phyloP scores from a whole-genome alignment of 2,113 vertebrate genomes.

The Xiphophorus maculatus region DNA sequence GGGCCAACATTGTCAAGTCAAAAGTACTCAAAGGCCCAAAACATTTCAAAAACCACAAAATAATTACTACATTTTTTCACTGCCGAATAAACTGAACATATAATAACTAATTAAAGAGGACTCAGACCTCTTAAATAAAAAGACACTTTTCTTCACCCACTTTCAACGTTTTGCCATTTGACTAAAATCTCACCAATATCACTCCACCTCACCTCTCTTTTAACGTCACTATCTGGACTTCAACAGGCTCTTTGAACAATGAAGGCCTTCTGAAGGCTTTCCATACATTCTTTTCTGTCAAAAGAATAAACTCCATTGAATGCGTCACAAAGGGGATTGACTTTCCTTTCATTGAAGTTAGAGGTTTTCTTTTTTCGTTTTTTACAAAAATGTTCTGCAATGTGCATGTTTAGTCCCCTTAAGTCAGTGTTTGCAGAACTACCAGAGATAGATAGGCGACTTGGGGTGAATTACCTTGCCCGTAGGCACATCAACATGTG shows the following conservation, averaged over 20 bases:
- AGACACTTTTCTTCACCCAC: constrained; percentile 19
- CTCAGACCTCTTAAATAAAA: constrained; percentile 24
- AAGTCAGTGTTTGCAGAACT: too few relatives aligned
- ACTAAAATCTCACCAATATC: constrained; percentile 49
- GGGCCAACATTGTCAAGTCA: too few relatives aligned
- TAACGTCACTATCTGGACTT: constrained; percentile 60
- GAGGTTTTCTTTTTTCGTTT: too few relatives aligned
- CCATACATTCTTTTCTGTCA: constrained; percentile 62
- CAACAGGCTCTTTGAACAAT: constrained; percentile 69
- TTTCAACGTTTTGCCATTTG: constrained; percentile 27
- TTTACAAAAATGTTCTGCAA: too few relatives aligned
- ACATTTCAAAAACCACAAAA: too few relatives aligned
- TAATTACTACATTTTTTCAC: too few relatives aligned
- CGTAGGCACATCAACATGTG: too few relatives aligned
- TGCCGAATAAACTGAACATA: too few relatives aligned
- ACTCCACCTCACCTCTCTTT: constrained; percentile 21
- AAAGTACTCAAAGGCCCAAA: too few relatives aligned
- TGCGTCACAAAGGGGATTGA: constrained; percentile 47
- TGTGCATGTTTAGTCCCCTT: too few relatives aligned
- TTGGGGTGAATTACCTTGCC: too few relatives aligned
- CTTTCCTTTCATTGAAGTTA: constrained; percentile 20
- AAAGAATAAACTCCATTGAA: constrained; percentile 57
- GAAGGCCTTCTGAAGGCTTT: constrained; percentile 72
- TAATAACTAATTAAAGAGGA: neutral
- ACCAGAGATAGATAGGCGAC: too few relatives aligned